A percentile compares a stretch with the other conserved stretches of the same genome.
These are phyloP conservation scores for Crotophaga sulcirostris DNA, from an alignment of 2,113 vertebrate genomes.

Conservation along the genomic window DNA sequence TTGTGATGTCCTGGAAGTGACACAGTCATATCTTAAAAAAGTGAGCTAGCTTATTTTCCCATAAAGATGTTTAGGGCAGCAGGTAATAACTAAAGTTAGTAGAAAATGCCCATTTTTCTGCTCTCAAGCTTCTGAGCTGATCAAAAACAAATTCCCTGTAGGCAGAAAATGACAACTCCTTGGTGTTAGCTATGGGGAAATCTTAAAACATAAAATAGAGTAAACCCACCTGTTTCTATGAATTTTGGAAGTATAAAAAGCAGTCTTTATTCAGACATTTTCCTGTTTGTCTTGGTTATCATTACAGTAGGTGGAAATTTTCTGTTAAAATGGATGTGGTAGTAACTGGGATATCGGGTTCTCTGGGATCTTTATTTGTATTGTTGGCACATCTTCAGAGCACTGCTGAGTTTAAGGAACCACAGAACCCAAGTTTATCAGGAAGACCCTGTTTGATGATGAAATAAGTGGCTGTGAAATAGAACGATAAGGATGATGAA, in stretches of 20 bases:
- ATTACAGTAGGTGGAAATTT: background rate
- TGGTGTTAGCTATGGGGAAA: background rate
- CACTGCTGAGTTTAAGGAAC: background rate
- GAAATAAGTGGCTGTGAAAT: background rate
- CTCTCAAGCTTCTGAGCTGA: background rate
- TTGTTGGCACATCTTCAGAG: rapidly evolving
- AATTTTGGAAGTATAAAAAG: background rate
- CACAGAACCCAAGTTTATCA: background rate
- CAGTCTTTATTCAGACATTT: background rate
- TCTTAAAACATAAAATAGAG: background rate
- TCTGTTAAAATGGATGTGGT: background rate
- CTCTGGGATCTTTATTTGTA: background rate
- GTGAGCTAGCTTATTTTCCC: background rate
- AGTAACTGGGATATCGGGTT: background rate
- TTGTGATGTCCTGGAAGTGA: background rate
- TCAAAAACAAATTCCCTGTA: background rate
- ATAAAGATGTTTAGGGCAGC: background rate
- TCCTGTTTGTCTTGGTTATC: background rate
- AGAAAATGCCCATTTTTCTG: background rate
- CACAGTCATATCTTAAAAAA: background rate
- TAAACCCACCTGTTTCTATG: background rate
- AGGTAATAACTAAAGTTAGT: background rate
- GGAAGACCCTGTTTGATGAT: background rate
- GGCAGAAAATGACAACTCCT: background rate
- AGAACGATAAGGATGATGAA: rapidly evolving